These are phyloP conservation scores for Drosophila demipolita DNA, from an alignment of 2,888 invertebrate genomes.

Conservation along the genomic window DNA sequence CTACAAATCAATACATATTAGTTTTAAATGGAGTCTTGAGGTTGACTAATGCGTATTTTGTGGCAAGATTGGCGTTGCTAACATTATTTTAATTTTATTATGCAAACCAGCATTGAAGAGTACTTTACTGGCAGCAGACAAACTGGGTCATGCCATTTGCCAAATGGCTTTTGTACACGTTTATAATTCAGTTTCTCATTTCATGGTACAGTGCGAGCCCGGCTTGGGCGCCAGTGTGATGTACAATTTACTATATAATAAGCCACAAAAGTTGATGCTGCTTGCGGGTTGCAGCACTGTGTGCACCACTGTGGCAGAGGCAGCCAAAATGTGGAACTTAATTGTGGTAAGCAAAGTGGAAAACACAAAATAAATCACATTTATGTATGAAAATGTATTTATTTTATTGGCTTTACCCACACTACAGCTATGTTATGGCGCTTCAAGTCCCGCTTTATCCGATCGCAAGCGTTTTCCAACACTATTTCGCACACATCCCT, in stretches of 20 bases:
- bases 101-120: constrained; percentile 33
- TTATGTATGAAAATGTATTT: background rate
- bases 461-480: constrained; percentile 99
- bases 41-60: background rate
- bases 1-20: constrained; percentile 6
- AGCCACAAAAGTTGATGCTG: constrained; percentile 96
- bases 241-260: constrained; percentile 98
- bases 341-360: constrained; percentile 92
- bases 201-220: constrained; percentile 94
- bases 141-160: constrained; percentile 58
- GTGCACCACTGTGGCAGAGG: constrained; percentile 99
- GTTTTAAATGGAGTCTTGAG: constrained; percentile 5
- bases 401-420: constrained; percentile 1
- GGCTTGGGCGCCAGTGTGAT: constrained; percentile 99
- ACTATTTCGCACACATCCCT: constrained; percentile 99
- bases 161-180: constrained; percentile 38
- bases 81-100: constrained; percentile 33
- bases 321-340: constrained; percentile 99
- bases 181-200: constrained; percentile 49
- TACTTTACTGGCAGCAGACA: constrained; percentile 38
- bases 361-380: background rate
- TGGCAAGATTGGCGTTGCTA: constrained; percentile 8
- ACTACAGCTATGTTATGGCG: constrained; percentile 97
- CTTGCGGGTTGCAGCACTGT: constrained; percentile 99
- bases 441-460: constrained; percentile 98